Percentiles rank a stretch among this genome's conserved stretches.
phyloP scores from a whole-genome alignment of 2,113 vertebrate genomes.

The Ptilonorhynchus violaceus region DNA sequence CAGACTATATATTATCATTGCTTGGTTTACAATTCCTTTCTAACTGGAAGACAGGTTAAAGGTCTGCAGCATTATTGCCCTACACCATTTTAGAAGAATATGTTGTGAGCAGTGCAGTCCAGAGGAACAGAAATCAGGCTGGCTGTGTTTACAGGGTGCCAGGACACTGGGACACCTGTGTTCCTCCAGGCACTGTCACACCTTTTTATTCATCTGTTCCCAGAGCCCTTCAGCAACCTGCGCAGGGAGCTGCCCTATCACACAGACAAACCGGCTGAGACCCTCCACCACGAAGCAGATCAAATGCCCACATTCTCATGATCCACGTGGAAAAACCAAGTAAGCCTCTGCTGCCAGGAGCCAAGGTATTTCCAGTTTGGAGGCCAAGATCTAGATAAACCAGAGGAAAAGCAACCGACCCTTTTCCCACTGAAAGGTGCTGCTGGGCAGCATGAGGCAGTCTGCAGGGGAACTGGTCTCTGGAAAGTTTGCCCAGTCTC shows the following conservation, averaged over 20 bases:
- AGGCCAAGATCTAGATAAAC: background rate
- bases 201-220: background rate
- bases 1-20: background rate
- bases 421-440: background rate
- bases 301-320: background rate
- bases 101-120: accelerated
- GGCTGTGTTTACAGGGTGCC: background rate
- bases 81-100: background rate
- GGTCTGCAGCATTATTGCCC: background rate
- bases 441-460: background rate
- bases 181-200: background rate
- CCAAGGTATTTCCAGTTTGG: background rate
- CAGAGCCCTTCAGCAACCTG: background rate
- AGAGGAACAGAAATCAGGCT: background rate
- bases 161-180: background rate
- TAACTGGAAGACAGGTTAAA: background rate
- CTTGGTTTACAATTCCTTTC: background rate
- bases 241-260: background rate
- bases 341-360: background rate
- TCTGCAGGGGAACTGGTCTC: background rate
- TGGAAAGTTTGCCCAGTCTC: background rate
- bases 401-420: background rate
- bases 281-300: background rate
- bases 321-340: background rate
- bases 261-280: background rate